Percentiles rank a stretch among this genome's conserved stretches.
These are phyloP conservation scores for Masticophis lateralis DNA, from an alignment of 2,797 vertebrate genomes.

Conservation along the genomic window DNA sequence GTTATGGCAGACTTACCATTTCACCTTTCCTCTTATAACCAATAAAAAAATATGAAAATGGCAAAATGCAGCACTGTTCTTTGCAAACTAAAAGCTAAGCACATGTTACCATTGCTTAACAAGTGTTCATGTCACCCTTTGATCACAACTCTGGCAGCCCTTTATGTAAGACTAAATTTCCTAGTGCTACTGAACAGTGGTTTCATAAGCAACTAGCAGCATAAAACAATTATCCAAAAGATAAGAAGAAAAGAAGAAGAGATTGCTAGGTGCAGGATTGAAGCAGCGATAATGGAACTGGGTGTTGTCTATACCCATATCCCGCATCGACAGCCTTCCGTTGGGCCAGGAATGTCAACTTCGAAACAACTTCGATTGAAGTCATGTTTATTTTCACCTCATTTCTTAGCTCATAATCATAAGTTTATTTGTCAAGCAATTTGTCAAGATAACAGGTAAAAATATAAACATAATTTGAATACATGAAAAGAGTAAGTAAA, in stretches of 20 bases:
- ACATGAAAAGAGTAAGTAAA: too few species aligned
- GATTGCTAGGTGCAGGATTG: not conserved
- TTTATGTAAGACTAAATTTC: not conserved
- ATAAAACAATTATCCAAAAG: not conserved
- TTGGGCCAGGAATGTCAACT: not conserved
- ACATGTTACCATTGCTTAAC: not conserved
- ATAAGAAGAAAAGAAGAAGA: not conserved
- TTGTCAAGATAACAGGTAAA: too few species aligned
- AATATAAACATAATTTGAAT: too few species aligned
- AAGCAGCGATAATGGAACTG: not conserved
- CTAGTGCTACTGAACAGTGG: not conserved
- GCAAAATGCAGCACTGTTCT: conserved; percentile 17
- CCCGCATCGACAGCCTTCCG: not conserved
- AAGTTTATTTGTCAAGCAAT: too few species aligned
- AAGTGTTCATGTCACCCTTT: not conserved
- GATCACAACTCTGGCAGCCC: not conserved
- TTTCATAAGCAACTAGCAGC: not conserved
- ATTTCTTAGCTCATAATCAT: too few species aligned
- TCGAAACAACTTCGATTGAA: too few species aligned
- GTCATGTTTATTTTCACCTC: too few species aligned
- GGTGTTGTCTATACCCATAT: not conserved
- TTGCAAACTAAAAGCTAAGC: conserved; percentile 9
- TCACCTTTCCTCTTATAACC: conserved; percentile 9
- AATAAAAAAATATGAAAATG: conserved; percentile 12
- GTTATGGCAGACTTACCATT: not conserved